Percentiles rank a stretch among this genome's conserved stretches.
Evolutionary conservation across 2,888 invertebrate genomes (phyloP).

Genomic region (Lasioglossum villosulum): DNA sequence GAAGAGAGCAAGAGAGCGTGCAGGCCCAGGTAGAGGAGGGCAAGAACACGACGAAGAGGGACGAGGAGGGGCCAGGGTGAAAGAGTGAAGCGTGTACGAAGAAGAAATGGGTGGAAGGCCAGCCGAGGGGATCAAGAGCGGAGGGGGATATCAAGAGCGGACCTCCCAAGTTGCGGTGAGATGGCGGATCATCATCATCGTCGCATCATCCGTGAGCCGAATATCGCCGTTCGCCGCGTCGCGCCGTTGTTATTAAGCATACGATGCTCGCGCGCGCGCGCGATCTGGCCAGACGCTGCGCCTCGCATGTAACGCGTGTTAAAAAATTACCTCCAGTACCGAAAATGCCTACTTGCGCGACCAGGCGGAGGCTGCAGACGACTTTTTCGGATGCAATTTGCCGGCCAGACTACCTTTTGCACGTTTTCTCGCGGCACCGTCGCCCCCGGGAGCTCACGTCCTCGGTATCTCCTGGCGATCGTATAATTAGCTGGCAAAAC

Average conservation of each 20-base stretch:
- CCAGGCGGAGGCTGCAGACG: conserved; percentile 10
- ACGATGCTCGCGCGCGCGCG: conserved; percentile 24
- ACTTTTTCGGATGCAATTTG: conserved; percentile 56
- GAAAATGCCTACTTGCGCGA: conserved; percentile 59
- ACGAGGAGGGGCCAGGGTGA: conserved; percentile 46
- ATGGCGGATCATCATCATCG: conserved; percentile 85
- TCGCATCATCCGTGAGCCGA: conserved; percentile 83
- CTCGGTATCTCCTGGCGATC: conserved; percentile 37
- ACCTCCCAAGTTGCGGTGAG: conserved; percentile 85
- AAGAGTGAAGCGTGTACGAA: conserved; percentile 78
- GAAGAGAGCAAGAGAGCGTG: conserved; percentile 57
- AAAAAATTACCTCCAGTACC: conserved; percentile 64
- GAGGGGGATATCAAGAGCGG: conserved; percentile 83
- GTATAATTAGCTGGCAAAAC: conserved; percentile 57
- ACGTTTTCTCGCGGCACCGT: conserved; percentile 40
- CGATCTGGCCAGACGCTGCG: not conserved
- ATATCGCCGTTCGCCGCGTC: conserved; percentile 71
- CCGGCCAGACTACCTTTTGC: conserved; percentile 27
- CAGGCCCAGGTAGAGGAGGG: conserved; percentile 54
- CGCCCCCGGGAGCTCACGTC: conserved; percentile 25
- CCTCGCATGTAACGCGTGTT: conserved; percentile 37
- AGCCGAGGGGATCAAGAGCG: conserved; percentile 68
- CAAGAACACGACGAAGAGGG: conserved; percentile 33
- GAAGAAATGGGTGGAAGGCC: conserved; percentile 79
- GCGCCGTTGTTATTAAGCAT: conserved; percentile 65